A percentile compares a stretch with the other conserved stretches of the same genome.
phyloP scores from a whole-genome alignment of 1,140 invertebrate genomes.

The Leptopilina clavipes region DNA sequence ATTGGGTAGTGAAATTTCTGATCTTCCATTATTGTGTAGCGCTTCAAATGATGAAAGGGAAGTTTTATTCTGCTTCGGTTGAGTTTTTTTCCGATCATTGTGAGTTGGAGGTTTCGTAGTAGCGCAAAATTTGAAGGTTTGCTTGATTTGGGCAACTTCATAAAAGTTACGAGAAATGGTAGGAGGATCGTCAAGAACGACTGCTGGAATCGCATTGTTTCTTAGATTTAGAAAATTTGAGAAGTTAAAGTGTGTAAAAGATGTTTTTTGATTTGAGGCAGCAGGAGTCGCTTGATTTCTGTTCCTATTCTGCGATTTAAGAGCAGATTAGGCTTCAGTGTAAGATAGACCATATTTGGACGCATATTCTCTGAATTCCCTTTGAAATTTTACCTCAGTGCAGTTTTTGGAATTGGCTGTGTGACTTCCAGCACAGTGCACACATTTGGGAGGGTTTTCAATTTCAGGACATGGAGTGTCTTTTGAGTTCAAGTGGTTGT shows the following conservation, averaged over 20 bases:
- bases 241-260: not conserved
- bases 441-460: not conserved
- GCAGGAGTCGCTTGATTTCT: not conserved
- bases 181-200: too few species aligned
- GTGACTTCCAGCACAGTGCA: not conserved
- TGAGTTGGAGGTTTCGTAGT: too few species aligned
- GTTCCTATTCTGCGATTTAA: not conserved
- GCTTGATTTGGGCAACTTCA: too few species aligned
- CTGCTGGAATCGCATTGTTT: too few species aligned
- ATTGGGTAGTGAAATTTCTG: not conserved
- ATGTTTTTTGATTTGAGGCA: not conserved
- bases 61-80: too few species aligned
- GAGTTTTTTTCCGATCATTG: too few species aligned
- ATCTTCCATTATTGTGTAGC: not conserved
- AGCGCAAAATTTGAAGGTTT: too few species aligned
- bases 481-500: not conserved
- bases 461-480: not conserved
- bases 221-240: not conserved
- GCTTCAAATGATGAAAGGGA: too few species aligned
- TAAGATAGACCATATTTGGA: not conserved
- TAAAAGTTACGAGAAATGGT: too few species aligned
- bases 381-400: not conserved
- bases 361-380: not conserved
- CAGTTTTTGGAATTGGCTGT: not conserved
- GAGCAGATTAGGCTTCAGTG: not conserved